Base-by-base conservation (phyloP, 1,140 invertebrate species). In the Helicoverpa armigera region DNA sequence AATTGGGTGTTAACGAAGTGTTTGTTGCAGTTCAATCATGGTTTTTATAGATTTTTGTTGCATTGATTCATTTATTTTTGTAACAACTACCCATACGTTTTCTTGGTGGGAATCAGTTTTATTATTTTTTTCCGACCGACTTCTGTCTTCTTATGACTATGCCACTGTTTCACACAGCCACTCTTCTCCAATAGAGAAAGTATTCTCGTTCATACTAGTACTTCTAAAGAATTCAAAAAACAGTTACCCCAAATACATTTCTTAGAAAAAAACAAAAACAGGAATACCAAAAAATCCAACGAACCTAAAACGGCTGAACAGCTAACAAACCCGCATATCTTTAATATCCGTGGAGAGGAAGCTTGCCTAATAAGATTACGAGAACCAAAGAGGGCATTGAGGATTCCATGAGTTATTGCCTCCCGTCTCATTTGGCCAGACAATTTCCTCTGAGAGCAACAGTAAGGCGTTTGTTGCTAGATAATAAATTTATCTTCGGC, bases 391-490 rank as follows among this genome's bases (percentile, higher is more conserved):
- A 88, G 88, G 86, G 87, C 91, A 89, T 91, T 88, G 86, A 89
- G 83, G 81, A 82, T 78, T 70, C 89, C 84, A 87, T 91, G 87
- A 90, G 83, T 91, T 92, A 90, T 88, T 85, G 81, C 88, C 86
- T 86, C 81, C 83, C 84, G 88, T 82, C 84, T 90, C 91, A 89
- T 90, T 92, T 87, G 83, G 83, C 85, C 87, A 90, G 85, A 91
- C 91, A 88, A 90, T 92, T 90, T 92, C 91, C 91, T 90, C 82
- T 87, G 83, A 60, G 79, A 79, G 78, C 81, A 85, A 91, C 87
- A 90, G 82, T 79, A 84, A 72, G 82, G 75, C 85, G 85, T 90
- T 79, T 92, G 88, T 91, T 80, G 69, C 50, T 31, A 72, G 70
- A 84, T 89, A 87, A 86, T 89, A 89, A 84, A 89, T 87, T 89